Base-by-base conservation (phyloP, 2,888 invertebrate species). In the Gymnosoma rotundatum region DNA sequence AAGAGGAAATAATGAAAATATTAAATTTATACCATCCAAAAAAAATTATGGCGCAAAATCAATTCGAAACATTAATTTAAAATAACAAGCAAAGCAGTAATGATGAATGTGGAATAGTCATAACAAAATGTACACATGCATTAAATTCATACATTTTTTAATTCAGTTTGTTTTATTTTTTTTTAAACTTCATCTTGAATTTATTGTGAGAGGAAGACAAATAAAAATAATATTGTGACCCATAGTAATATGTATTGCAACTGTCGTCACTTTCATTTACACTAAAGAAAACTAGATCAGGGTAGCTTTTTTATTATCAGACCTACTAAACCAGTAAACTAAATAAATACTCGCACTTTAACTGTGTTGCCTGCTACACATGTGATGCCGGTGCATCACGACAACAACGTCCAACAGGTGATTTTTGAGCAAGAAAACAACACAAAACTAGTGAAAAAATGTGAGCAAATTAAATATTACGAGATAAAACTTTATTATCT, bases 261-360 rank as follows among this genome's bases (percentile, higher is more conserved):
- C 9, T 52, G 50, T 42, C 54, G 54, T 45, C 52, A 61, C 38
- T 74, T 79, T 63, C 48, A 36, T 42, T 73, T 45, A 1, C 14
- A 8, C 7, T 36, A 50, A 8, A 2, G n/a, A 42, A 20, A 64
- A 20, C 25, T 16, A 52, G 9, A 16, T 18, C 1, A 32, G 80
- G 73, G 54, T 67, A 9, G 66, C 14, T n/a, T 21, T 48, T 61
- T 61, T 16, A 9, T 54, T 18, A 64, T 58, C 42, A 76, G 64
- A 70, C 81, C 75, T 64, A 82, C 69, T 76, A 66, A 82, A 21
- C 75, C 50, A 82, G 64, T 82, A 45, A 82, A 82, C 76, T 70
- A 72, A 54, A 80, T 80, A 74, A 60, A 60, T 32, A 58, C n/a
- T 38, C 48, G 12, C 18, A 12, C 12, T 4, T 36, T 18, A 45